phyloP scores from a whole-genome alignment of 2,888 invertebrate genomes.

The Octonoba sinensis region DNA sequence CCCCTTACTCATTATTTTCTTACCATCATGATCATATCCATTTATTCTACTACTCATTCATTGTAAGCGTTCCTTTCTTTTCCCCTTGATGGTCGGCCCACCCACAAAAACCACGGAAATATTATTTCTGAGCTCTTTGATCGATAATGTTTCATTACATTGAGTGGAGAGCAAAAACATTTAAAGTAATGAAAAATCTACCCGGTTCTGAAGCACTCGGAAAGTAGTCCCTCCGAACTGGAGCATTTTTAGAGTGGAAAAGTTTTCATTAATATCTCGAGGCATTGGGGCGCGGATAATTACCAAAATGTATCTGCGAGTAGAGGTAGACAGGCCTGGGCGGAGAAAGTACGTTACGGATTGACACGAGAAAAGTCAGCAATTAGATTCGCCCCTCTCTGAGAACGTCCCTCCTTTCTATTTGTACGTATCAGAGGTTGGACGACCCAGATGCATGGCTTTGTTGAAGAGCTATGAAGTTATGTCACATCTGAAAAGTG shows the following conservation, averaged over 20 bases:
- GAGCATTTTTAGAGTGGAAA: slow-evolving; percentile 40
- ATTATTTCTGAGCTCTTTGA: slow-evolving; percentile 24
- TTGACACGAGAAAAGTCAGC: slow-evolving; percentile 27
- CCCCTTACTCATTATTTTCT: no score
- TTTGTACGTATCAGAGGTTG: no score
- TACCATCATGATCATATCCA: no score
- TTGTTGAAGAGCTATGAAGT: no score
- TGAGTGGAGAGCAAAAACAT: slow-evolving; percentile 61
- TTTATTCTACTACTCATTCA: no score
- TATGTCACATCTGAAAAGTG: no score
- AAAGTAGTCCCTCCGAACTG: no score
- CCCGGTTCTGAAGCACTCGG: slow-evolving; percentile 34
- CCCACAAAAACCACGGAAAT: slow-evolving; percentile 1
- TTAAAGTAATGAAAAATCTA: slow-evolving; percentile 62
- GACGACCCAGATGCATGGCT: no score
- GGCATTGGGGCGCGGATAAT: slow-evolving; percentile 54
- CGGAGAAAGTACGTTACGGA: slow-evolving; percentile 4
- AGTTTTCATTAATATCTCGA: slow-evolving; percentile 54
- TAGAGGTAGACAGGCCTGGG: slow-evolving; percentile 3
- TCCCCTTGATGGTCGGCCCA: no score
- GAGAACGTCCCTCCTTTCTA: no score
- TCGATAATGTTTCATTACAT: slow-evolving; percentile 60
- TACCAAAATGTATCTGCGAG: slow-evolving; percentile 41
- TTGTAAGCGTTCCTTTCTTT: no score
- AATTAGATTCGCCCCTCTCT: slow-evolving; percentile 17